These are phyloP conservation scores for Orycteropus afer DNA, from an alignment of 2,113 vertebrate genomes.

Conservation along the genomic window DNA sequence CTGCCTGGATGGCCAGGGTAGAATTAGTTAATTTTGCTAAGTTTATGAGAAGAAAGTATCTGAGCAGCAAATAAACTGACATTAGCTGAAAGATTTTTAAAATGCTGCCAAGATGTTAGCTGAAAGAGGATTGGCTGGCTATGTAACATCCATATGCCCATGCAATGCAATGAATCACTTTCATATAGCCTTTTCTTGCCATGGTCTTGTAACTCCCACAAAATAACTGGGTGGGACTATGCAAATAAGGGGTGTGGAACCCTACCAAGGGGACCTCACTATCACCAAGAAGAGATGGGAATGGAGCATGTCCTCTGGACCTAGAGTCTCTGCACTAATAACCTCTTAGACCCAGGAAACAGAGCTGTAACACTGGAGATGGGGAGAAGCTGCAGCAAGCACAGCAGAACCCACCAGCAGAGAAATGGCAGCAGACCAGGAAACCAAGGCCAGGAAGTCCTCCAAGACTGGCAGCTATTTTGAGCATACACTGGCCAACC, in stretches of 20 bases:
- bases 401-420: neutral
- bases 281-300: neutral
- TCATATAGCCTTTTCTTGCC: neutral
- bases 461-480: neutral
- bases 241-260: neutral
- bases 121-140: neutral
- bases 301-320: too few relatives aligned
- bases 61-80: neutral
- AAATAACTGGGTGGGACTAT: neutral
- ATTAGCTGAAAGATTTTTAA: neutral
- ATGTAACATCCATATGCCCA: neutral
- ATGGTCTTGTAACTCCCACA: neutral
- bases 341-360: neutral
- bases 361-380: neutral
- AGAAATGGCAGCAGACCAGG: neutral
- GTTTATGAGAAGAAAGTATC: neutral
- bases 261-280: neutral
- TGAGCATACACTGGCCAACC: neutral
- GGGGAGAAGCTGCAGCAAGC: neutral
- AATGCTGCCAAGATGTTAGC: slow-evolving; percentile 25
- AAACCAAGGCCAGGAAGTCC: neutral
- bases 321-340: neutral
- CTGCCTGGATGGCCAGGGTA: slow-evolving; percentile 4
- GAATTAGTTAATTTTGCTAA: slow-evolving; percentile 7
- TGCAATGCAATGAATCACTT: too few relatives aligned